Evolutionary conservation across 2,888 invertebrate species (phyloP).

Genomic region (Callinectes sapidus): DNA sequence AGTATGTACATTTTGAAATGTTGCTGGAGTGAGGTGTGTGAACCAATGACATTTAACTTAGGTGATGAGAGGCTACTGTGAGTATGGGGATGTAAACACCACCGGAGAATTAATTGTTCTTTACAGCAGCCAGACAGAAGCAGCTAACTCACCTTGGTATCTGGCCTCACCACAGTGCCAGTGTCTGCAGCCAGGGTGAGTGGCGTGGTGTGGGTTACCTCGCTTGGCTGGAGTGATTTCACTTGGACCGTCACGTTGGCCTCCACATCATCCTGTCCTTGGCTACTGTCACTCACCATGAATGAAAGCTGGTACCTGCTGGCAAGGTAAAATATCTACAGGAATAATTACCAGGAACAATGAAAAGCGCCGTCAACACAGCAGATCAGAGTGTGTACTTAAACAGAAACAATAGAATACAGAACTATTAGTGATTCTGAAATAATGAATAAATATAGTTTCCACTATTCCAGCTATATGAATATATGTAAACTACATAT

Average conservation of each 20-base stretch:
- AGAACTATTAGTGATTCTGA: neutral
- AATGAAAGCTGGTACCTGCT: conserved; percentile 54
- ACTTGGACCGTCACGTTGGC: conserved; percentile 57
- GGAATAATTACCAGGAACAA: conserved; percentile 3
- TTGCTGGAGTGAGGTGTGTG: too few species aligned
- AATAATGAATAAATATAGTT: neutral
- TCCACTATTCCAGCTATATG: too few species aligned
- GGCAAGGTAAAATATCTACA: conserved; percentile 16
- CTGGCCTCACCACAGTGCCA: neutral
- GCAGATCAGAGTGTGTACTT: neutral
- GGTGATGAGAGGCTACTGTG: too few species aligned
- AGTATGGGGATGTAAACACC: too few species aligned
- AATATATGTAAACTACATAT: too few species aligned
- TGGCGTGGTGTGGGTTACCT: conserved; percentile 41
- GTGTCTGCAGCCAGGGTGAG: conserved; percentile 40
- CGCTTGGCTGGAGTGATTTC: conserved; percentile 13
- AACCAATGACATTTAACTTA: too few species aligned
- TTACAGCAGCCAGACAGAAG: neutral
- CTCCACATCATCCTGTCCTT: conserved; percentile 45
- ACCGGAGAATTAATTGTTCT: too few species aligned
- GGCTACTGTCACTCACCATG: conserved; percentile 49
- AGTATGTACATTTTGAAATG: too few species aligned
- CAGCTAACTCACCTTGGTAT: conserved; percentile 7
- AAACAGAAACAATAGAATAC: neutral
- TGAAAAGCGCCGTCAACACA: neutral